Conservation (phyloP, 2,797 vertebrate genomes). For the Gadopsis bispinosus region DNA sequence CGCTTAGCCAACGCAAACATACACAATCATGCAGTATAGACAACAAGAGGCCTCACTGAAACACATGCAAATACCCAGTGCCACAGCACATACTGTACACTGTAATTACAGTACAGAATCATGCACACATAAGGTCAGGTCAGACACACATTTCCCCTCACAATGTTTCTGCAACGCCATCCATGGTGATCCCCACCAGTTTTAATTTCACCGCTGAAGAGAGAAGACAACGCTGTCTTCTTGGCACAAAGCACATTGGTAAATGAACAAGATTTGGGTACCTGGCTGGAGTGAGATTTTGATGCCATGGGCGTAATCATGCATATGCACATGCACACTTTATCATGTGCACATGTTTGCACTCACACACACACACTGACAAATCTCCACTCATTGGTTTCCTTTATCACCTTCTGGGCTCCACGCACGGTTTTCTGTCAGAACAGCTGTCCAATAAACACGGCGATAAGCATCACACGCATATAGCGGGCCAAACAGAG, state of each 20-base stretch:
- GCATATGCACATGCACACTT: too few relatives aligned
- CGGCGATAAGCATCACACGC: too few relatives aligned
- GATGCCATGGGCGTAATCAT: too few relatives aligned
- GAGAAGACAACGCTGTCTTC: constrained; percentile 58
- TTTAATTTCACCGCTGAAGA: constrained; percentile 69
- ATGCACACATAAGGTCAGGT: constrained; percentile 51
- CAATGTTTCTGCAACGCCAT: constrained; percentile 1
- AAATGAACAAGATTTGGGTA: constrained; percentile 66
- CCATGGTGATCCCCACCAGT: constrained; percentile 22
- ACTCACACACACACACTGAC: too few relatives aligned
- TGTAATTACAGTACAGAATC: constrained; percentile 27
- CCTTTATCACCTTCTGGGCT: too few relatives aligned
- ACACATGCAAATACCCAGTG: constrained; percentile 13
- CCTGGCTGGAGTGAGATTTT: too few relatives aligned
- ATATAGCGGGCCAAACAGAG: too few relatives aligned
- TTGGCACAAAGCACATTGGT: constrained; percentile 62
- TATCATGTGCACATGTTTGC: too few relatives aligned
- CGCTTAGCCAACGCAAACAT: constrained; percentile 16
- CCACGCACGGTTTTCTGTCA: too few relatives aligned
- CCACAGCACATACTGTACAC: background rate
- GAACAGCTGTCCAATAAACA: too few relatives aligned
- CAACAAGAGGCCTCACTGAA: constrained; percentile 11
- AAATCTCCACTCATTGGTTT: too few relatives aligned
- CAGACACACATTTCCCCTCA: constrained; percentile 33
- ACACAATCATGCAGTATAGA: constrained; percentile 10